These are phyloP conservation scores for Bombus breviceps DNA, from an alignment of 1,140 invertebrate genomes.

Conservation along the genomic window DNA sequence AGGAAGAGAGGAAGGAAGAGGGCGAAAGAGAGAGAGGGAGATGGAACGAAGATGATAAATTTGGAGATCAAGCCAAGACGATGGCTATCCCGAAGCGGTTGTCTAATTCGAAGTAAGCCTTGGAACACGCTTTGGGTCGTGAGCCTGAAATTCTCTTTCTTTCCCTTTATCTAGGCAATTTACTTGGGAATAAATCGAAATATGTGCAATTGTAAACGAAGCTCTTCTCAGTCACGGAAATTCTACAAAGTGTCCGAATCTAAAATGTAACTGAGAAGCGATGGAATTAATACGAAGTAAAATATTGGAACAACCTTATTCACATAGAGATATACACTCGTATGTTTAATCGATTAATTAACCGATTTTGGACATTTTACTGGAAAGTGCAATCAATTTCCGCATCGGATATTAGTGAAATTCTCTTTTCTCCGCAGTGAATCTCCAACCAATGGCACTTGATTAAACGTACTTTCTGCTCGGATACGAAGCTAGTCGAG, in stretches of 20 bases:
- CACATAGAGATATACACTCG: background rate
- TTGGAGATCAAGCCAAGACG: conserved; percentile 37
- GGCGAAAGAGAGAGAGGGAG: background rate
- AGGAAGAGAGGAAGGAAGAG: background rate
- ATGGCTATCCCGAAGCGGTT: conserved; percentile 1
- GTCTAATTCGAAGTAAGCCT: conserved; percentile 3
- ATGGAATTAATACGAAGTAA: too few relatives aligned
- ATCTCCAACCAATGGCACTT: background rate
- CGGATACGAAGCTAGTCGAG: conserved; percentile 13
- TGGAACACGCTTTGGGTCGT: too few relatives aligned
- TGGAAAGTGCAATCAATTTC: background rate
- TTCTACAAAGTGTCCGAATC: background rate
- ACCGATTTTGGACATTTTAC: background rate
- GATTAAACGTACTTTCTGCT: conserved; percentile 25
- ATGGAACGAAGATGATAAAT: conserved; percentile 60
- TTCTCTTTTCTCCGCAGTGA: background rate
- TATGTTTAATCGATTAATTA: background rate
- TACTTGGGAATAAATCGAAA: background rate
- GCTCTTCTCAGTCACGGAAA: background rate
- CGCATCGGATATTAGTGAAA: background rate
- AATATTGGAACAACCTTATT: background rate
- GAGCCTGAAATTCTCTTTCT: background rate
- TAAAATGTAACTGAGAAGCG: background rate
- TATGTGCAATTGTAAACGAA: background rate
- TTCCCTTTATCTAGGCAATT: background rate